Conservation (phyloP, 2,113 vertebrate genomes). For the Cisticola juncidis region DNA sequence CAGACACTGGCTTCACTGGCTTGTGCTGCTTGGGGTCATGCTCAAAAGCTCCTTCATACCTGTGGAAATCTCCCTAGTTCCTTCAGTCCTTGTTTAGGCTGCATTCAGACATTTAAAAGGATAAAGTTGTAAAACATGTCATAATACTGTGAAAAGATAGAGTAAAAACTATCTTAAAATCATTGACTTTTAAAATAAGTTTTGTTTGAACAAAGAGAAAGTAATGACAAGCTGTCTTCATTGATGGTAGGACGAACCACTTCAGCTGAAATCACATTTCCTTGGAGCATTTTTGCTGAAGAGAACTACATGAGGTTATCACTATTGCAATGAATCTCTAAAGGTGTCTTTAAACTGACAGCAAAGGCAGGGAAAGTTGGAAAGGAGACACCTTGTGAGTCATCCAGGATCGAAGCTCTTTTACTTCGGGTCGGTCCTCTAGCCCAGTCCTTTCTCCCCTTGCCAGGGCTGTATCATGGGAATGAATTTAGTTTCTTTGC, state of each 20-base stretch:
- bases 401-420: background rate
- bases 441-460: background rate
- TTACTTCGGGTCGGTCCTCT: background rate
- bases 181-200: background rate
- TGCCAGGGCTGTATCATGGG: background rate
- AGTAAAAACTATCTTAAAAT: background rate
- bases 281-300: background rate
- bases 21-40: background rate
- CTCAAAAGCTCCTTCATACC: background rate
- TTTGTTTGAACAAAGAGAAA: background rate
- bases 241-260: background rate
- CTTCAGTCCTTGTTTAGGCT: background rate
- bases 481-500: background rate
- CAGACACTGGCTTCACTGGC: rapidly evolving
- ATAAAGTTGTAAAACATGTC: background rate
- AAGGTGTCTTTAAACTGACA: background rate
- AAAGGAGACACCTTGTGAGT: background rate
- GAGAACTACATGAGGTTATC: background rate
- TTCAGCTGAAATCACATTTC: background rate
- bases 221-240: background rate
- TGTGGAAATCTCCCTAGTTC: background rate
- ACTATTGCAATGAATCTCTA: background rate
- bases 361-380: background rate
- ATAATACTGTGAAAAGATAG: background rate
- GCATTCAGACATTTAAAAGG: background rate